These are phyloP conservation scores for Hoplodrina blanda DNA, from an alignment of 2,888 invertebrate species.

Conservation along the genomic window DNA sequence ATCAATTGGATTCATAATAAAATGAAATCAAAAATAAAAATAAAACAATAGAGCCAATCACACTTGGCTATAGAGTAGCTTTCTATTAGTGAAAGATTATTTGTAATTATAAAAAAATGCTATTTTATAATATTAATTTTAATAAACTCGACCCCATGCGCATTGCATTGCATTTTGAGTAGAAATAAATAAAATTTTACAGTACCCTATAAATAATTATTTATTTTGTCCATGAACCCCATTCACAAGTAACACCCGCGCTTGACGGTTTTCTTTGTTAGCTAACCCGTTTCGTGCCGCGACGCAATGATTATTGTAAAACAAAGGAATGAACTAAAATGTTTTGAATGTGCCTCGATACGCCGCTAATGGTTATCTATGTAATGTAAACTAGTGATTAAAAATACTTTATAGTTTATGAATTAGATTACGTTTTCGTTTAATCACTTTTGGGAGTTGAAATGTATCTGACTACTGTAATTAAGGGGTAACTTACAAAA, in stretches of 20 bases:
- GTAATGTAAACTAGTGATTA: constrained; percentile 50
- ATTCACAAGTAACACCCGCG: neutral
- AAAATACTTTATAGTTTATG: constrained; percentile 49
- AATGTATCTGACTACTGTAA: neutral
- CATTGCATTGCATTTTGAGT: no score
- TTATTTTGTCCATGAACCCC: constrained; percentile 12
- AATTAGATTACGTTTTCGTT: constrained; percentile 15
- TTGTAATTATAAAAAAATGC: no score
- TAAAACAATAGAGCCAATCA: no score
- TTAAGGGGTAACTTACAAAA: neutral
- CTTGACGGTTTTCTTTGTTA: constrained; percentile 54
- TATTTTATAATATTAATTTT: no score
- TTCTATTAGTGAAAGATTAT: no score
- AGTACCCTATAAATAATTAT: no score
- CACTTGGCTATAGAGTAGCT: no score
- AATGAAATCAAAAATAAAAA: no score
- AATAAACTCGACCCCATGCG: no score
- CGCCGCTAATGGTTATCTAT: constrained; percentile 51
- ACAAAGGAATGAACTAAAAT: constrained; percentile 59
- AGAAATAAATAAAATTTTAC: no score
- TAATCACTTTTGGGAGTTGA: neutral
- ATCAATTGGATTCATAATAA: no score
- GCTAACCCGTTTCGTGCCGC: constrained; percentile 60
- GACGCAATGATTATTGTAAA: constrained; percentile 62
- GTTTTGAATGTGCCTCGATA: constrained; percentile 51